Base-by-base conservation (phyloP, 2,888 invertebrate genomes). In the Periphyllus acericola region DNA sequence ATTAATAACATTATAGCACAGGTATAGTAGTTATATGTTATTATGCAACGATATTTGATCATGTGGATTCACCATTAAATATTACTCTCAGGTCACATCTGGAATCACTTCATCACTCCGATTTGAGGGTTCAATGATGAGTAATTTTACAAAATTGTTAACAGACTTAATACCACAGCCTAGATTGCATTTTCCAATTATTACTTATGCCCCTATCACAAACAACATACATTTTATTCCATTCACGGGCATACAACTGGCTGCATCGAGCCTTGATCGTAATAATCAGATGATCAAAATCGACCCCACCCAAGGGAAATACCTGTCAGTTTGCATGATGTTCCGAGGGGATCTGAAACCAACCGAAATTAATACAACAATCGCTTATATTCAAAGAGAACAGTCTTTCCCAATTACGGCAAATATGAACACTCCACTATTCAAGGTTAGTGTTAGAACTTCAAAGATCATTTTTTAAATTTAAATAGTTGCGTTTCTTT, bases 91-190 rank as follows among this genome's bases (percentile, higher is more conserved):
- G 87, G 81, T 87, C 66, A 32, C 74, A 36, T 89, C 89, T 19
- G 89, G 89, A 36, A 88, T 89, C 17, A 89, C 89, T 29, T 84
- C 89, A 32, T 89, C 89, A 72, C 88, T 89, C 36, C 85, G 89
- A 29, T 89, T 89, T 86, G 89, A 89, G 9, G 89, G 89, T 19
- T 88, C 89, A 32, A 55, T 89, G 52, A 89, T 72, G 25, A 84
- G 78, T 11, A 89, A 89, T 29, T 46, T 89, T 32, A 75, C 89
- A 40, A 84, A 89, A 85, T 40, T 89, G 79, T 74, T 89, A 29
- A 82, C 46, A 14, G 82, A 88, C 34, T 71, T 89, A 52, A 88
- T 88, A 36, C 89, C 88, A 14, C 86, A 87, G 21, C 89, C 89
- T 2, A 76, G 89, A 79, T 66, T 89, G n/a, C 89, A 89, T 71